A percentile compares a stretch with the other conserved stretches of the same genome.
These are phyloP conservation scores for Riparia riparia DNA, from an alignment of 2,113 vertebrate genomes.

Conservation along the genomic window DNA sequence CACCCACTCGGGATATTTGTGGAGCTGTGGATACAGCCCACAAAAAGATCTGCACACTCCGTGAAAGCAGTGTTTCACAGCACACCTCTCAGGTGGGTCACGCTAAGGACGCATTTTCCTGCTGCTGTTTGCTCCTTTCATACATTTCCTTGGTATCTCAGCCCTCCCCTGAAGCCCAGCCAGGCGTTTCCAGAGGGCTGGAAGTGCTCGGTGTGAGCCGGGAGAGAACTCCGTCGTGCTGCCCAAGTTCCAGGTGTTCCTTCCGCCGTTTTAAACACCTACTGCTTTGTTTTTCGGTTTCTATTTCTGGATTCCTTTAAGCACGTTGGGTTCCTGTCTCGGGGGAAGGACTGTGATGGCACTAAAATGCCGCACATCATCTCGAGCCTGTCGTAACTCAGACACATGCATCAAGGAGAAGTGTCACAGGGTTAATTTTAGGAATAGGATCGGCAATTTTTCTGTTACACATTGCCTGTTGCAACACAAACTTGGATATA, in stretches of 20 bases:
- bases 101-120: fast-evolving
- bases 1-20: background rate
- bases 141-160: background rate
- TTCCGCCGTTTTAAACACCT: background rate
- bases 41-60: too few relatives aligned
- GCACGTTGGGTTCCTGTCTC: background rate
- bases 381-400: background rate
- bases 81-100: background rate
- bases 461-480: background rate
- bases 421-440: background rate
- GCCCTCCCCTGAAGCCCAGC: background rate
- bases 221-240: background rate
- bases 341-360: background rate
- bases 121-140: background rate
- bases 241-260: background rate
- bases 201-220: fast-evolving
- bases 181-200: background rate
- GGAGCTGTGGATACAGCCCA: fast-evolving
- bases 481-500: background rate
- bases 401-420: background rate
- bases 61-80: background rate
- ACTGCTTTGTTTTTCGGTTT: background rate
- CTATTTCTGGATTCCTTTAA: background rate
- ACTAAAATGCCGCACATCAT: background rate
- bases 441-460: background rate